phyloP scores from a whole-genome alignment of 2,888 invertebrate species.

The Drosophila lutescens region DNA sequence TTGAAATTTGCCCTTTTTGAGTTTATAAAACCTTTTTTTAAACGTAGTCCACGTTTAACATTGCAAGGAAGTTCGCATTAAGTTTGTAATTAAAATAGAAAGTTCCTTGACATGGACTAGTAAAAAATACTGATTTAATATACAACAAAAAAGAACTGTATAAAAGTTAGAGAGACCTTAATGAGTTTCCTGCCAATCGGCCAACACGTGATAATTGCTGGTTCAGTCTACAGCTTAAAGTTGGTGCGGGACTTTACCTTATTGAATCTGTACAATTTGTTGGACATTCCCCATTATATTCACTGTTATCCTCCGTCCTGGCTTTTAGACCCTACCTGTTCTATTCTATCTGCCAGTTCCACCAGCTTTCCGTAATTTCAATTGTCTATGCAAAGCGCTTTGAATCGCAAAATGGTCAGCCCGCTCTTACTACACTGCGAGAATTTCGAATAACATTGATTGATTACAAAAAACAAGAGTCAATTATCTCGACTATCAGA shows the following conservation, averaged over 20 bases:
- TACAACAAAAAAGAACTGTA: not conserved
- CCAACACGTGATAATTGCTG: conserved; percentile 66
- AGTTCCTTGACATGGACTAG: too few species aligned
- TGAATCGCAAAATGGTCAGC: conserved; percentile 73
- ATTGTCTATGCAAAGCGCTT: conserved; percentile 75
- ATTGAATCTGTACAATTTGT: conserved; percentile 79
- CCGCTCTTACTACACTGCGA: conserved; percentile 5
- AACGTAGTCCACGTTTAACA: too few species aligned
- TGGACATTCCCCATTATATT: conserved; percentile 30
- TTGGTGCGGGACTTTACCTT: conserved; percentile 45
- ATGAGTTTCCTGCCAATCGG: conserved; percentile 33
- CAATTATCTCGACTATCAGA: too few species aligned
- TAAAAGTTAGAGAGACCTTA: not conserved
- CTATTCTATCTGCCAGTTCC: not conserved
- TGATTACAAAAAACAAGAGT: not conserved
- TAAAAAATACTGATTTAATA: not conserved
- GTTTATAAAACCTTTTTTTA: not conserved
- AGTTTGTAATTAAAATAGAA: not conserved
- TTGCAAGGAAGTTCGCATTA: not conserved
- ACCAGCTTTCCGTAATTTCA: conserved; percentile 59
- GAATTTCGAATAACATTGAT: not conserved
- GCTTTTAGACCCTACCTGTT: conserved; percentile 6
- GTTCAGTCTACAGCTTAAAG: conserved; percentile 4
- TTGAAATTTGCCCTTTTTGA: not conserved
- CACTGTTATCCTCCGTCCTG: not conserved